Evolutionary conservation across 2,888 invertebrate genomes (phyloP), one percentile per base, ranked within the genome.

Genomic region (Eumacrocentrus americanus): DNA sequence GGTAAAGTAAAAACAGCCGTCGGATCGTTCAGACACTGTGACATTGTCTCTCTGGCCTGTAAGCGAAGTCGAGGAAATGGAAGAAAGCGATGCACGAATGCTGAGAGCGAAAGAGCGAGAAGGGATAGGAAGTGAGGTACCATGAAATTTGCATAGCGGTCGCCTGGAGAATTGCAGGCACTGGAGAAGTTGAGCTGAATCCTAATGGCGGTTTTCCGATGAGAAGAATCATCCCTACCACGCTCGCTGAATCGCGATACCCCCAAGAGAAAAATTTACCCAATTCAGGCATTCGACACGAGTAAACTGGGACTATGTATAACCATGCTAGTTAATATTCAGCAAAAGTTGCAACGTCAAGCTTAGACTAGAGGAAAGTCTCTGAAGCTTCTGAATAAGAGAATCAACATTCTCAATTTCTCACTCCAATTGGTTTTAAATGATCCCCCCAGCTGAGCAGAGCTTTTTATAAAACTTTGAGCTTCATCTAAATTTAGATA

Each of bases 121-220:
- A 37, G 29, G 47, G 18, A 47, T 34, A 40, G 46, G 35, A 14
- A 46, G 46, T 34, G 58, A 52, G 34, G 44, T 46, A 44, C 14
- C 68, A 73, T 72, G 65, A 70, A 72, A 76, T 76, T 77, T 76
- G 73, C 76, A 76, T 77, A 72, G 69, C 66, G 65, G 63, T 67
- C 65, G 67, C 65, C 64, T 66, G 59, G 69, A 67, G 72, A 72
- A 72, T 72, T 67, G 70, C 64, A 68, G 29, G 69, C 61, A 44
- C 44, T 66, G 62, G 63, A 60, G 29, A 65, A 67, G 68, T 64
- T 65, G 68, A 64, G 62, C 68, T 72, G 75, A 74, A 75, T 74
- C 70, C 70, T 72, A 72, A 76, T 71, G 62, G 66, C 62, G 63
- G 56, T 66, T 66, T 66, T 67, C 62, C 66, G 65, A 63, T 66